A percentile compares a stretch with the other conserved stretches of the same genome.
These are phyloP conservation scores for Julus scandinavius DNA, from an alignment of 2,888 invertebrate species.

Conservation along the genomic window DNA sequence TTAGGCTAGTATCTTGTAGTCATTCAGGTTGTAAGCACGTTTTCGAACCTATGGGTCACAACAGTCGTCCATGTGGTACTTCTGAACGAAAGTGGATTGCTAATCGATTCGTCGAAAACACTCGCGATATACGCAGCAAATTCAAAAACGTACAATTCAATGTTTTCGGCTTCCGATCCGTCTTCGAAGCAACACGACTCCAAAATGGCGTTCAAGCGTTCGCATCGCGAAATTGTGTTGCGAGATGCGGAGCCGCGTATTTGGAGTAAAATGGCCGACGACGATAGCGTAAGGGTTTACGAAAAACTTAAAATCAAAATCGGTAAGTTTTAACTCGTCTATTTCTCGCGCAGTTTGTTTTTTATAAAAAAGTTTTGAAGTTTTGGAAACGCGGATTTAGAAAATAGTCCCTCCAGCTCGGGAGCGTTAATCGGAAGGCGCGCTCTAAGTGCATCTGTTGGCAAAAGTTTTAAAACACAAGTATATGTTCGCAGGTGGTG, in stretches of 20 bases:
- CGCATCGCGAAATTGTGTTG: slow-evolving; percentile 5
- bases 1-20: neutral
- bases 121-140: slow-evolving; percentile 37
- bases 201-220: slow-evolving; percentile 46
- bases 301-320: slow-evolving; percentile 95
- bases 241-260: neutral
- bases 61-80: slow-evolving; percentile 22
- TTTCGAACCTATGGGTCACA: slow-evolving; percentile 25
- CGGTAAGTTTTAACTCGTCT: slow-evolving; percentile 74
- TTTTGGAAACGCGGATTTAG: neutral
- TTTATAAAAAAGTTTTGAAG: neutral
- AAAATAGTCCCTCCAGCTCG: neutral
- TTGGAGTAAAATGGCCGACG: slow-evolving; percentile 58
- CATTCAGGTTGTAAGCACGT: slow-evolving; percentile 5
- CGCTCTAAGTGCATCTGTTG: neutral
- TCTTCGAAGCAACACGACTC: neutral
- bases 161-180: neutral
- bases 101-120: neutral
- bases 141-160: neutral
- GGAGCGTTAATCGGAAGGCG: neutral
- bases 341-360: neutral
- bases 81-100: slow-evolving; percentile 16
- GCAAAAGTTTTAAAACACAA: neutral
- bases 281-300: slow-evolving; percentile 79
- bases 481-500: neutral